A percentile compares a stretch with the other conserved stretches of the same genome.
Evolutionary conservation across 2,888 invertebrate species (phyloP).

Genomic region (Bimastos eiseni): DNA sequence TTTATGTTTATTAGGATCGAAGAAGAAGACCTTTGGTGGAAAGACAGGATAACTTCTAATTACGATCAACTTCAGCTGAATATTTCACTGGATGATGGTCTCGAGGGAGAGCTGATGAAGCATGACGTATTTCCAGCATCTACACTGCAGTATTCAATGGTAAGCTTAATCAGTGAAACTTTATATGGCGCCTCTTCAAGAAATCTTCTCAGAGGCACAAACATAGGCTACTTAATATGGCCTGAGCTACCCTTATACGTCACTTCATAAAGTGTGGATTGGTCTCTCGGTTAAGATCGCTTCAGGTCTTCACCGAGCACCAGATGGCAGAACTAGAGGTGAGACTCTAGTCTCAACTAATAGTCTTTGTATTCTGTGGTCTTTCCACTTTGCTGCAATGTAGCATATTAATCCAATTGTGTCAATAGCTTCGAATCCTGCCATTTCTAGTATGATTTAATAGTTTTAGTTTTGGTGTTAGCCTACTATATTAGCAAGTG

Average conservation of each 20-base stretch:
- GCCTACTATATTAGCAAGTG: too few relatives aligned
- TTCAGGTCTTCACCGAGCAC: background rate
- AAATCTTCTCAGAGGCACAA: too few relatives aligned
- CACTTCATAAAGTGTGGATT: background rate
- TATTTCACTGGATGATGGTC: background rate
- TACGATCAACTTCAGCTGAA: slow-evolving; percentile 1
- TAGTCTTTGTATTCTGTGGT: too few relatives aligned
- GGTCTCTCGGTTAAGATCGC: background rate
- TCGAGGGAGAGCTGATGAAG: slow-evolving; percentile 17
- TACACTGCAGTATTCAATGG: slow-evolving; percentile 13
- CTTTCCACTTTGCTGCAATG: too few relatives aligned
- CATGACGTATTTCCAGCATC: background rate
- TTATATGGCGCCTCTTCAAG: too few relatives aligned
- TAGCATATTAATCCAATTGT: too few relatives aligned
- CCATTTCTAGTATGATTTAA: too few relatives aligned
- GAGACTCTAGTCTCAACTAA: too few relatives aligned
- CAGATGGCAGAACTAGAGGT: slow-evolving; percentile 17
- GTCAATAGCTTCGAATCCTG: too few relatives aligned
- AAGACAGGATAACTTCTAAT: background rate
- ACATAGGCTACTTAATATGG: background rate
- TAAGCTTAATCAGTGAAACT: too few relatives aligned
- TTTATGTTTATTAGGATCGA: background rate
- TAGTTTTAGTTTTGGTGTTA: too few relatives aligned
- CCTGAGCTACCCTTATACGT: too few relatives aligned
- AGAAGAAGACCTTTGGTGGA: background rate